Percentiles rank a stretch among this genome's conserved stretches.
These are phyloP conservation scores for Halcyon chelicuti DNA, from an alignment of 2,797 vertebrate species.

Conservation along the genomic window DNA sequence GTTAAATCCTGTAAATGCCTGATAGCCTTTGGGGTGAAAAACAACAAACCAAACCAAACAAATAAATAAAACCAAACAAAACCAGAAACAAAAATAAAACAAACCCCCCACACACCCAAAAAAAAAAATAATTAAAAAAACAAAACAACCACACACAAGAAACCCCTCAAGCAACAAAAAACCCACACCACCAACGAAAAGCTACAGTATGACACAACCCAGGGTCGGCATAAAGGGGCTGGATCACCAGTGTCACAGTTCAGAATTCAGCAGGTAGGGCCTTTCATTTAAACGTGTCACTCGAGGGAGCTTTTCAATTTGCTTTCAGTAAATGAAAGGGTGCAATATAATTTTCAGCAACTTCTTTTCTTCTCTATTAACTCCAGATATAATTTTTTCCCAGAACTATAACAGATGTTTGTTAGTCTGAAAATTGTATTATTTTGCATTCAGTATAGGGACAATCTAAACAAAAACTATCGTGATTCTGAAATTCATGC, in stretches of 20 bases:
- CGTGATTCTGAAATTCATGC: not conserved
- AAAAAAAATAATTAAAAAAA: too few relatives aligned
- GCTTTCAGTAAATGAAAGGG: not conserved
- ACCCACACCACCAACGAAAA: too few relatives aligned
- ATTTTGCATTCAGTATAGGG: not conserved
- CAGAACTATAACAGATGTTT: not conserved
- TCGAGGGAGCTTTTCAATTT: not conserved
- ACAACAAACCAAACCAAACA: not conserved
- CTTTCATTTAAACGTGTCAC: not conserved
- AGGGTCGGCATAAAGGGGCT: not conserved
- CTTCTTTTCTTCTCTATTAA: not conserved
- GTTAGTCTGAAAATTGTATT: not conserved
- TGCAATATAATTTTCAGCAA: not conserved
- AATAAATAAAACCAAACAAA: too few relatives aligned
- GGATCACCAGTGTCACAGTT: not conserved
- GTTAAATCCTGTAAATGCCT: not conserved
- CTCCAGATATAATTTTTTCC: not conserved
- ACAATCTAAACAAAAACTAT: not conserved
- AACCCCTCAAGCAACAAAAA: too few relatives aligned
- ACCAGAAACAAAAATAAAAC: too few relatives aligned
- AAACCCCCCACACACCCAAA: too few relatives aligned
- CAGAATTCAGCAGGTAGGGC: not conserved
- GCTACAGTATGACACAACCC: not conserved
- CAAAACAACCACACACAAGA: too few relatives aligned
- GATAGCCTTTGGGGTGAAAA: not conserved